Percentiles rank a stretch among this genome's conserved stretches.
phyloP scores from a whole-genome alignment of 2,888 invertebrate species.

The Coleophora flavipennella region DNA sequence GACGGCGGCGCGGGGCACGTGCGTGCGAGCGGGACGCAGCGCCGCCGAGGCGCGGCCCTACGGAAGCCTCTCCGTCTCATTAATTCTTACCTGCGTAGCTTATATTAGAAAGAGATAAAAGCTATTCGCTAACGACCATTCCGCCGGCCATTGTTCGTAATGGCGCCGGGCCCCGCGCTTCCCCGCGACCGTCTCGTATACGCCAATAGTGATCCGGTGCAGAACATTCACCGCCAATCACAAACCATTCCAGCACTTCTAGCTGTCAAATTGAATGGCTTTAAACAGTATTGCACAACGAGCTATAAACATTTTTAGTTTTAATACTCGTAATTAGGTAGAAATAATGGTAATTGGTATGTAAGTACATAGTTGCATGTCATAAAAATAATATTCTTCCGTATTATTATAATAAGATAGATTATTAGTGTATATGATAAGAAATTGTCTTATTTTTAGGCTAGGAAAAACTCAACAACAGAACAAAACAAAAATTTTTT shows the following conservation, averaged over 20 bases:
- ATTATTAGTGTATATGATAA: too few species aligned
- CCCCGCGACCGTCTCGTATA: constrained; percentile 53
- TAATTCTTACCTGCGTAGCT: constrained; percentile 70
- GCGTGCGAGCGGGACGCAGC: constrained; percentile 53
- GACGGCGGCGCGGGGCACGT: constrained; percentile 64
- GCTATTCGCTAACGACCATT: constrained; percentile 71
- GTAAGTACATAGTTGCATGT: too few species aligned
- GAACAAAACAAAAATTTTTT: constrained; percentile 7
- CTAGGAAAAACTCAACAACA: too few species aligned
- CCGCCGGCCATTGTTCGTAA: constrained; percentile 69
- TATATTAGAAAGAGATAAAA: constrained; percentile 73
- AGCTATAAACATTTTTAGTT: too few species aligned
- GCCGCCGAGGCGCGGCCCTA: constrained; percentile 41
- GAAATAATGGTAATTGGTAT: too few species aligned
- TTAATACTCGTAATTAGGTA: constrained; percentile 9
- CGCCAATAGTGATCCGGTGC: constrained; percentile 71
- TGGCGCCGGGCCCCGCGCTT: constrained; percentile 61
- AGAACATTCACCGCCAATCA: constrained; percentile 73
- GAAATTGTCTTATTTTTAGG: too few species aligned
- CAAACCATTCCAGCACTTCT: constrained; percentile 72
- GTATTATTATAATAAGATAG: too few species aligned
- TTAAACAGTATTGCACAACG: constrained; percentile 51
- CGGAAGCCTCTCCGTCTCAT: constrained; percentile 68
- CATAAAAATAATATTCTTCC: neutral
- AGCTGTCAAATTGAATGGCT: constrained; percentile 67